Base-by-base conservation (phyloP, 2,888 invertebrate genomes). In the Stenoptilia bipunctidactyla region DNA sequence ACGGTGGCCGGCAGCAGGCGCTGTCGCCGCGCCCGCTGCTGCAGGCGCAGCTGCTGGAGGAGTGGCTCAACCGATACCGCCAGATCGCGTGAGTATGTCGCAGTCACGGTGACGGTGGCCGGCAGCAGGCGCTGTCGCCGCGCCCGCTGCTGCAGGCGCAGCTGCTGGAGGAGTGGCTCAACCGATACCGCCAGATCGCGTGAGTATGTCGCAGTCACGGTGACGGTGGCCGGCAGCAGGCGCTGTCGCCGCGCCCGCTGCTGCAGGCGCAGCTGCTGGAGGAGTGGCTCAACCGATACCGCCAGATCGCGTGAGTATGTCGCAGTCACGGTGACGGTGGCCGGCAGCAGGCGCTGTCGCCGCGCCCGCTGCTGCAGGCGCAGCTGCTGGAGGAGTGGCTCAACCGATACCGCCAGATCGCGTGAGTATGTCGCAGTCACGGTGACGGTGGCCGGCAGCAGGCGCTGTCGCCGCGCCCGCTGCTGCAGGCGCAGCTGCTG, bases 61-160 rank as follows among this genome's bases (percentile, higher is more conserved):
- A 97, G 80, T 97, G 97, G 97, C 86, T 97, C 55, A 96, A 97
- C 82, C 93, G 96, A 79, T 97, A 97, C 79, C 87, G 96, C 55
- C 87, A 94, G 55, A 88, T 93, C 63, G 92, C 69, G 73, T 69
- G 34, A 49, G 66, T 36, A 5, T 9, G 27, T 9, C 6, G 6
- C 27, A 9, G 27, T 25, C 27, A 25, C 27, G 9, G 27, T 25
- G 27, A 37, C 38, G 40, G 37, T 94, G 63, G n/a, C n/a, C n/a
- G n/a, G n/a, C 92, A n/a, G n/a, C n/a, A n/a, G n/a, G n/a, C n/a
- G 93, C 70, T 95, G 95, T 67, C 85, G 94, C 55, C 86, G 92
- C 62, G 86, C 91, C 63, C 90, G 42, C 13, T 2, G 36, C 40
- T 93, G 94, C 88, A 90, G 59, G 83, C 93, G 43, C 89, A 89